phyloP scores from a whole-genome alignment of 2,113 vertebrate species.

The Perccottus glenii region DNA sequence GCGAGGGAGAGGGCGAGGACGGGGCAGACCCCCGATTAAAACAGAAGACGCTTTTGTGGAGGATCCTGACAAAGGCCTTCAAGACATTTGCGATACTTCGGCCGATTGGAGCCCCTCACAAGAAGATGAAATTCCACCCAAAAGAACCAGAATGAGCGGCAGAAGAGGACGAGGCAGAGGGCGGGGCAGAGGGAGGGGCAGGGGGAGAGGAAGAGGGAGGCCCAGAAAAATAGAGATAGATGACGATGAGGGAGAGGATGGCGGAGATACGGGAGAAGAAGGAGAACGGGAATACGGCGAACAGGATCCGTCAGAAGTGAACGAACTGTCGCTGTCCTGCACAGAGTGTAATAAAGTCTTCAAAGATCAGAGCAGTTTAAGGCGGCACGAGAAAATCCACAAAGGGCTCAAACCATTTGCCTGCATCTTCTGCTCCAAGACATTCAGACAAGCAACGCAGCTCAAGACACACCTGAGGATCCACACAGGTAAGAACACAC shows the following conservation, averaged over 20 bases:
- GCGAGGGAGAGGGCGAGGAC: constrained; percentile 18
- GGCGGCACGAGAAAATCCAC: constrained; percentile 96
- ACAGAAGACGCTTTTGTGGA: constrained; percentile 24
- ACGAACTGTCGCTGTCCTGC: constrained; percentile 79
- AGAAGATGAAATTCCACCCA: constrained; percentile 38
- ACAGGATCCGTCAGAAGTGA: constrained; percentile 25
- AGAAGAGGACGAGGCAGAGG: constrained; percentile 31
- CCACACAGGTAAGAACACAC: constrained; percentile 88
- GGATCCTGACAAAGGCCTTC: constrained; percentile 50
- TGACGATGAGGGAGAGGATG: constrained; percentile 68
- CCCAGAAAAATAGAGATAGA: background rate
- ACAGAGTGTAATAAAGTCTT: constrained; percentile 91
- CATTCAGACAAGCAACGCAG: constrained; percentile 96
- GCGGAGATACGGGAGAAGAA: constrained; percentile 68
- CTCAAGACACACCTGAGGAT: constrained; percentile 96
- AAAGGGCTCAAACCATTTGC: constrained; percentile 94
- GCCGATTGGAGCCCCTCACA: constrained; percentile 70
- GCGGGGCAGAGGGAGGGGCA: constrained; percentile 3
- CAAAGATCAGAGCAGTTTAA: constrained; percentile 93
- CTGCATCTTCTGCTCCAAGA: constrained; percentile 94
- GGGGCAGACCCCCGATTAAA: constrained; percentile 40
- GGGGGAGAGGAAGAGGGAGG: constrained; percentile 24
- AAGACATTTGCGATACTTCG: constrained; percentile 61
- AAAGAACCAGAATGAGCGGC: constrained; percentile 38
- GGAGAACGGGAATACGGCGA: constrained; percentile 73